Base-by-base conservation (phyloP, 2,888 invertebrate species). In the Coelinius sp. region DNA sequence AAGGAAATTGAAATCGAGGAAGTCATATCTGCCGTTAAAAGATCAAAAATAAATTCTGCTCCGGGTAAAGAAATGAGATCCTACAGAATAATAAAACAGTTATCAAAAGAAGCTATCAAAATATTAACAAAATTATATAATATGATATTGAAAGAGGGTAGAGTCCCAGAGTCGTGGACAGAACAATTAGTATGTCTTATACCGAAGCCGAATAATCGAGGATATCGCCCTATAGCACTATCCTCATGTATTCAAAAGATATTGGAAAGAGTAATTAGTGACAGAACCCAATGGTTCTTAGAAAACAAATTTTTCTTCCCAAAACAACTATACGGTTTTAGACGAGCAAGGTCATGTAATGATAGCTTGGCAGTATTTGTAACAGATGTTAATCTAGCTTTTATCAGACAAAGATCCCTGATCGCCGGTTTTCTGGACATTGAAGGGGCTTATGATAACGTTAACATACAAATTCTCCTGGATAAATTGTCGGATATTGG, bases 111-210 rank as follows among this genome's bases (percentile, higher is more conserved):
- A n/a, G 52, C 52, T n/a, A 53, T 53, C 7, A 24, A 53, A n/a
- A 12, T 24, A n/a, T n/a, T 53, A 3, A 53, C 52, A 12, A 53
- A 12, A 25, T 22, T 25, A 1, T 53, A n/a, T 10, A 53, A 53
- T 24, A 7, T 12, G 10, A 53, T 53, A 12, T 7, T 53, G 1
- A 20, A 22, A 2, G n/a, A 53, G 5, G n/a, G n/a, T 22, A 24
- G 10, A 24, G 8, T 25, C 6, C 52, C 52, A 24, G 14, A 5
- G 8, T n/a, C 20, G 0, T 52, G 49, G 49, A 52, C 17, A 52
- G 22, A 52, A 52, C 49, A 52, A 52, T 52, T 52, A 20, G 49
- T 52, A 10, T 52, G 20, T 52, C n/a, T 52, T 7, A 52, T 52
- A 1, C n/a, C 49, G 5, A 52, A 52, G 12, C 49, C 49, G 8